Conservation (phyloP, 2,888 invertebrate species). For the Pyrrhia umbra region DNA sequence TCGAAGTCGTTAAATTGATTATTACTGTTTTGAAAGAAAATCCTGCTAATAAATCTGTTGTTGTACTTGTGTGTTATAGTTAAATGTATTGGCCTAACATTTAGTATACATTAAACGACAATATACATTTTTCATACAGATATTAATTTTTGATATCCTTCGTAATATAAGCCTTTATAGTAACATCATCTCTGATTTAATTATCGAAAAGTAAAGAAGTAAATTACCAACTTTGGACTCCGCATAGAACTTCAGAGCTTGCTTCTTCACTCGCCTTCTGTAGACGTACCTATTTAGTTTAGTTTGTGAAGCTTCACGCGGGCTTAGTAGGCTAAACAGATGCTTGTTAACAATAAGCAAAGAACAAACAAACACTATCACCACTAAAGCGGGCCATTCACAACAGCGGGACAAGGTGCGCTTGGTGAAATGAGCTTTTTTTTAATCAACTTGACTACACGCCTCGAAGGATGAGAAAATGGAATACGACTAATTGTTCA, state of each 20-base stretch:
- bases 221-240: slow-evolving; percentile 51
- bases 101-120: slow-evolving; percentile 54
- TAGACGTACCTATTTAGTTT: slow-evolving; percentile 78
- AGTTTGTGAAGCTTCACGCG: slow-evolving; percentile 77
- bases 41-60: slow-evolving; percentile 48
- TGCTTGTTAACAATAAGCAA: slow-evolving; percentile 76
- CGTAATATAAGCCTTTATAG: slow-evolving; percentile 49
- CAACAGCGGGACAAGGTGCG: slow-evolving; percentile 77
- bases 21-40: slow-evolving; percentile 35
- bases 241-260: slow-evolving; percentile 72
- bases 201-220: slow-evolving; percentile 62
- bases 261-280: slow-evolving; percentile 82
- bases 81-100: slow-evolving; percentile 62
- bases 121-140: slow-evolving; percentile 58
- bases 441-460: slow-evolving; percentile 70
- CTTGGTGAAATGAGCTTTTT: slow-evolving; percentile 78
- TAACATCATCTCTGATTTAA: slow-evolving; percentile 45
- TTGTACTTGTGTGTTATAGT: slow-evolving; percentile 59
- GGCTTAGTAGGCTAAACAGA: slow-evolving; percentile 77
- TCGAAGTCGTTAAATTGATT: slow-evolving; percentile 60
- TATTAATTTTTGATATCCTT: slow-evolving; percentile 58
- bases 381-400: slow-evolving; percentile 69
- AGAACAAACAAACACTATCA: slow-evolving; percentile 68
- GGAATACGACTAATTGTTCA: slow-evolving; percentile 61
- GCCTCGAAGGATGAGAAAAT: slow-evolving; percentile 70